Percentiles rank a stretch among this genome's conserved stretches.
Conservation (phyloP, 2,797 vertebrate species). For the Spinibarbus caldwelli region DNA sequence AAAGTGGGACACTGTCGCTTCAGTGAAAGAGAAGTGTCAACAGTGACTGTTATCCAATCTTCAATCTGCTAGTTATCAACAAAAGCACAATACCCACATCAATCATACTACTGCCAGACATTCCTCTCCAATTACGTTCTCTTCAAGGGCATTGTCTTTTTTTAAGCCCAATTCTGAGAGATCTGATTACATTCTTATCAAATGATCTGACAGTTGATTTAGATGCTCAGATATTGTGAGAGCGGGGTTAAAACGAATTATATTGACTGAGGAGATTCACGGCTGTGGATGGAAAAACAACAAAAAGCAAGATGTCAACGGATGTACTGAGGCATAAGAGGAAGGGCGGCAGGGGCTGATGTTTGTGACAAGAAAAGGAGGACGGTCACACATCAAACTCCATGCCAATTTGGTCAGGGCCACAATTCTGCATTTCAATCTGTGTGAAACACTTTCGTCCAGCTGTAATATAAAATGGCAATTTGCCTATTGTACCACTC, state of each 20-base stretch:
- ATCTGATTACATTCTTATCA: slow-evolving; percentile 61
- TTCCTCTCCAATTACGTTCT: slow-evolving; percentile 28
- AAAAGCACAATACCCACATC: slow-evolving; percentile 26
- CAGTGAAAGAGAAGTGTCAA: slow-evolving; percentile 40
- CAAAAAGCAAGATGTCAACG: slow-evolving; percentile 33
- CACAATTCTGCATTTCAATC: slow-evolving; percentile 46
- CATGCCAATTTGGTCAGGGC: slow-evolving; percentile 26
- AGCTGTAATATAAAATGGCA: slow-evolving; percentile 39
- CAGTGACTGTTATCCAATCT: slow-evolving; percentile 30
- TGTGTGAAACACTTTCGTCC: slow-evolving; percentile 35
- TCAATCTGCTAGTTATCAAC: slow-evolving; percentile 52
- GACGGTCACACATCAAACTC: slow-evolving; percentile 46
- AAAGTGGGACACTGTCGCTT: slow-evolving; percentile 23
- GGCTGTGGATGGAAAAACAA: slow-evolving; percentile 33
- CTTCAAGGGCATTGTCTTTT: slow-evolving; percentile 57
- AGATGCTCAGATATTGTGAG: slow-evolving; percentile 52
- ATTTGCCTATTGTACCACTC: slow-evolving; percentile 41
- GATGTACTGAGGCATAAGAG: slow-evolving; percentile 29
- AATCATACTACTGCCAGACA: slow-evolving; percentile 38
- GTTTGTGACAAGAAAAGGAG: slow-evolving; percentile 35
- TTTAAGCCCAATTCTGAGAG: slow-evolving; percentile 37
- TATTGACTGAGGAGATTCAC: slow-evolving; percentile 43
- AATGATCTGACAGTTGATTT: slow-evolving; percentile 53
- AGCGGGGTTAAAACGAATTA: slow-evolving; percentile 9
- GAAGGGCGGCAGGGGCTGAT: slow-evolving; percentile 19